Conservation (phyloP, 2,113 vertebrate species). For the Grus americana region DNA sequence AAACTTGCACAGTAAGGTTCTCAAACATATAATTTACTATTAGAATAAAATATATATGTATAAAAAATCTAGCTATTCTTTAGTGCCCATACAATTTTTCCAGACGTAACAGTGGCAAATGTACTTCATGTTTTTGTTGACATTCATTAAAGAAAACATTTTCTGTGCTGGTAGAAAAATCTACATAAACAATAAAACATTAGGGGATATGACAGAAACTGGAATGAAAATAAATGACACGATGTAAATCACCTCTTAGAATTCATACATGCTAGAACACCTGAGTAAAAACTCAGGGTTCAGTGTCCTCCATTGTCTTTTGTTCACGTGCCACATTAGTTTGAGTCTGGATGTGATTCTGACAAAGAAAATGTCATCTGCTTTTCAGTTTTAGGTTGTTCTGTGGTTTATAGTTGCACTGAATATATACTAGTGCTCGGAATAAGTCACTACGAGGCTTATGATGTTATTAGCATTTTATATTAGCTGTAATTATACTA, state of each 20-base stretch:
- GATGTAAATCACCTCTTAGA: neutral
- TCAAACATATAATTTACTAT: neutral
- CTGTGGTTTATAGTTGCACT: slow-evolving; percentile 3
- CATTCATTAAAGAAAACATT: neutral
- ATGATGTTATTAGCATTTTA: neutral
- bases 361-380: neutral
- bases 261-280: neutral
- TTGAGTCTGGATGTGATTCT: neutral
- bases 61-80: neutral
- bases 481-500: neutral
- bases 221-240: slow-evolving; percentile 1
- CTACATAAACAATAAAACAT: neutral
- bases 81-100: neutral
- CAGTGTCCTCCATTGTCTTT: neutral
- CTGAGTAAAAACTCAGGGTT: neutral
- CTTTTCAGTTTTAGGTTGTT: slow-evolving; percentile 16
- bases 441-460: neutral
- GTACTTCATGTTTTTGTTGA: neutral
- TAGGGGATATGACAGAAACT: neutral
- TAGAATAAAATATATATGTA: neutral
- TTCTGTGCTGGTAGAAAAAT: neutral
- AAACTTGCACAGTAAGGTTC: neutral
- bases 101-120: neutral
- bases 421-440: neutral
- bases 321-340: neutral